Conservation (phyloP, 2,888 invertebrate species). For the Oasisia sp. region DNA sequence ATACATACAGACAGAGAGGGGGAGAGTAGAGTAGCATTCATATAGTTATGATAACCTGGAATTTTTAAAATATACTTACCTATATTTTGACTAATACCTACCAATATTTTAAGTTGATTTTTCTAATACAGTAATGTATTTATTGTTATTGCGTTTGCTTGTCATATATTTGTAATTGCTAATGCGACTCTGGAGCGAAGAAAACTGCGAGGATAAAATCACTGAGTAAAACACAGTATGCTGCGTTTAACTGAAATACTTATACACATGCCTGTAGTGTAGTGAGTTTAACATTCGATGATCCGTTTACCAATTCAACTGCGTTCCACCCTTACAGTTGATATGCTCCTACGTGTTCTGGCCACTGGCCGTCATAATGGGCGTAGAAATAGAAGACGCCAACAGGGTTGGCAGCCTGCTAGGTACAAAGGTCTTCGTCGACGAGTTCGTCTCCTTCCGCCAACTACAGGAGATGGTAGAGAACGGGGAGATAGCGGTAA, state of each 20-base stretch:
- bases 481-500: conserved; percentile 34
- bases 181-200: not conserved
- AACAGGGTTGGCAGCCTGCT: conserved; percentile 41
- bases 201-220: not conserved
- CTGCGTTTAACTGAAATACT: not conserved
- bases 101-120: no score
- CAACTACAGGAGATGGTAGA: conserved; percentile 44
- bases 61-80: no score
- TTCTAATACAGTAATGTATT: no score
- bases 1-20: no score
- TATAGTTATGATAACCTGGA: no score
- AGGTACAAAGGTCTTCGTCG: conserved; percentile 46
- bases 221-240: not conserved
- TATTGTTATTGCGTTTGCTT: no score
- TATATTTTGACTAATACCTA: no score
- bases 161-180: no score
- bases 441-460: conserved; percentile 44
- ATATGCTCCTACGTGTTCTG: conserved; percentile 46
- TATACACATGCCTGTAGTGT: not conserved
- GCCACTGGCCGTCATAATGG: conserved; percentile 47
- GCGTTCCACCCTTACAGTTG: conserved; percentile 33
- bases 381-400: conserved; percentile 43
- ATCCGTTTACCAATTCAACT: not conserved
- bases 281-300: not conserved
- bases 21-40: no score